phyloP scores from a whole-genome alignment of 2,113 vertebrate genomes.

The Talpa occidentalis region DNA sequence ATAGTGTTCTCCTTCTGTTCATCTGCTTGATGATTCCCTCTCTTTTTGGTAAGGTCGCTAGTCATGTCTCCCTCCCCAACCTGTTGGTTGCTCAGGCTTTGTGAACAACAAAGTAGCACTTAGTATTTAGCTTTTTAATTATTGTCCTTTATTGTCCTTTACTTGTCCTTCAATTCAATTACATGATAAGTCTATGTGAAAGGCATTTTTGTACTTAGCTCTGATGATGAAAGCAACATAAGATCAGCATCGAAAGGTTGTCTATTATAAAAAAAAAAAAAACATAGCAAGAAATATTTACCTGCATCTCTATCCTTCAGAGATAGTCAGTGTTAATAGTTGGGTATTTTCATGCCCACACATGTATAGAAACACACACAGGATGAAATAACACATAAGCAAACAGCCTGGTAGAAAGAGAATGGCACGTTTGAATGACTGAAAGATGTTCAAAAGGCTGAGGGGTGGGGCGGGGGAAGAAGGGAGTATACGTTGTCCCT shows the following conservation, averaged over 20 bases:
- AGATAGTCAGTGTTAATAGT: background rate
- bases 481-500: too few species aligned
- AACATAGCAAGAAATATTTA: background rate
- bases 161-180: background rate
- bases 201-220: background rate
- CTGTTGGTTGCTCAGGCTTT: background rate
- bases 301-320: background rate
- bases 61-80: background rate
- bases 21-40: background rate
- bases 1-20: background rate
- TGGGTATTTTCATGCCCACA: background rate
- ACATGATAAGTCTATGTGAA: background rate
- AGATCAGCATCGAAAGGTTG: background rate
- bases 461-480: too few species aligned
- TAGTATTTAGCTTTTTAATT: background rate
- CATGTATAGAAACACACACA: background rate
- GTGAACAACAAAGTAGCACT: background rate
- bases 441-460: background rate
- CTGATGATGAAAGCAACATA: background rate
- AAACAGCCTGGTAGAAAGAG: background rate
- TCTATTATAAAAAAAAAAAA: conserved; percentile 1
- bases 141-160: background rate
- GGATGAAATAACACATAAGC: background rate
- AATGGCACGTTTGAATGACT: background rate
- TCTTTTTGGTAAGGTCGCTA: background rate